phyloP scores from a whole-genome alignment of 1,140 invertebrate genomes.

The Achatina immaculata region DNA sequence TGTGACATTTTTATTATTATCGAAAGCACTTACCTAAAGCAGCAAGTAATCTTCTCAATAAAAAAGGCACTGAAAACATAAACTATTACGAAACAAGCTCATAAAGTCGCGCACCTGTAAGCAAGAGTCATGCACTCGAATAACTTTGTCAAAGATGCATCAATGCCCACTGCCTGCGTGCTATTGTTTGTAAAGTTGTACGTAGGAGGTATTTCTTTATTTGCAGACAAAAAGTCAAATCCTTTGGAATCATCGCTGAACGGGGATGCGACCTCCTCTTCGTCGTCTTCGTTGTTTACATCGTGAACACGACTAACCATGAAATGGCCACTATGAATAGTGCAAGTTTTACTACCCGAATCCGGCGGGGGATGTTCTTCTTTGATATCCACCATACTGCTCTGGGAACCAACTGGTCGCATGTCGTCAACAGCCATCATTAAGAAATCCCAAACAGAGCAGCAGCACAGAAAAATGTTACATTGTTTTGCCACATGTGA shows the following conservation, averaged over 20 bases:
- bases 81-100: too few relatives aligned
- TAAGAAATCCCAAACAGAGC: not conserved
- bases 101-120: constrained; percentile 95
- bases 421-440: constrained; percentile 43
- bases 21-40: too few relatives aligned
- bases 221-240: constrained; percentile 70
- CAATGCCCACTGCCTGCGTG: constrained; percentile 82
- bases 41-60: too few relatives aligned
- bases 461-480: not conserved
- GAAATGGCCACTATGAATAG: constrained; percentile 96
- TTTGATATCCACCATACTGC: constrained; percentile 45
- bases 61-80: too few relatives aligned
- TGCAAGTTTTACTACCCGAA: constrained; percentile 27
- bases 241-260: constrained; percentile 44
- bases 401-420: constrained; percentile 12
- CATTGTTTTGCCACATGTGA: not conserved
- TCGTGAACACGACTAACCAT: constrained; percentile 95
- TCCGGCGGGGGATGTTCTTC: constrained; percentile 26
- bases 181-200: constrained; percentile 64
- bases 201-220: constrained; percentile 69
- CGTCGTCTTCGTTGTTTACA: constrained; percentile 86
- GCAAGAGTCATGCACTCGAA: constrained; percentile 97
- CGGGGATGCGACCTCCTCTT: constrained; percentile 53
- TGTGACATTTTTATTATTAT: too few relatives aligned
- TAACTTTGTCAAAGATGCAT: constrained; percentile 92